Base-by-base conservation (phyloP, 2,888 invertebrate genomes). In the Cheilosia vulpina region DNA sequence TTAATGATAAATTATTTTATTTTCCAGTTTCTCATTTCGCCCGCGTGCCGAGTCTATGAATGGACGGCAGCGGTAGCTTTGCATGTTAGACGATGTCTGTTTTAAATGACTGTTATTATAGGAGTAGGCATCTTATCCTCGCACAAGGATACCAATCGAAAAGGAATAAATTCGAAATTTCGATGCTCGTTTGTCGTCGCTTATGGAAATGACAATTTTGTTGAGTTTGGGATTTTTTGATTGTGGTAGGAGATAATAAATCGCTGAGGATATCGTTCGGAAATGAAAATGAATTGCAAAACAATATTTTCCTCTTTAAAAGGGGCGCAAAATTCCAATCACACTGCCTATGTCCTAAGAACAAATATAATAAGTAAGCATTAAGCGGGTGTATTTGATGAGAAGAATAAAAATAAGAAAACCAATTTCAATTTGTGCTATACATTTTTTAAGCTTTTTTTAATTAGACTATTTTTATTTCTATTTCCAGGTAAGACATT, bases 1-100 rank as follows among this genome's bases (percentile, higher is more conserved):
- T 65, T 75, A 65, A 75, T 75, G 47, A 75, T 75, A 65, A 75
- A 75, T 75, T 65, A 75, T 57, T 34, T 17, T 57, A 53, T 17
- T 45, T 63, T 15, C 73, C 43, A 24, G n/a, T 71, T 50, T 58
- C 50, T 31, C 31, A 31, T 31, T 31, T 31, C 9, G 31, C 0
- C 31, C 31, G 9, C 31, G 31, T 9, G 7, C 31, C 31, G 52
- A 53, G 24, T 53, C 17, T 38, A n/a, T 38, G 6, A 9, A 24
- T 45, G 43, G 17, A 4, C 38, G 13, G 13, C 2, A 38, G 15
- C 15, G 60, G 45, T 43, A 38, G 24, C 27, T 24, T 19, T 47
- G 47, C 17, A 27, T 52, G 7, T 31, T 19, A 43, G 21, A 15
- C 17, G 53, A 55, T 34, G 15, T 52, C 21, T 76, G 15, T 60